These are phyloP conservation scores for Sclerodermus sp. DNA, from an alignment of 2,888 invertebrate species.

Conservation along the genomic window DNA sequence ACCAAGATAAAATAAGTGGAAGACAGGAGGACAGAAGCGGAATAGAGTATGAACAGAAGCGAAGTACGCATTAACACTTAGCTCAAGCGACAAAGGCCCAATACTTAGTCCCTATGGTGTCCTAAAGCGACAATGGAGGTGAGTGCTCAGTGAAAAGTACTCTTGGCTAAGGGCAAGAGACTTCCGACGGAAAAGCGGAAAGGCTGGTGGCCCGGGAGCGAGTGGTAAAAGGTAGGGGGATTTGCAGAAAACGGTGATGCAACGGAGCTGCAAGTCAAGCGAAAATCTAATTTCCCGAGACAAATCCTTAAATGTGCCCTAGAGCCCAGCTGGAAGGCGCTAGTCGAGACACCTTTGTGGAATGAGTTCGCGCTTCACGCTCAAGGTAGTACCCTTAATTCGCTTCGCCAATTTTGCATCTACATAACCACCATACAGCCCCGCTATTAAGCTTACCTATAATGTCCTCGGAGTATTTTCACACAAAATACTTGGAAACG, in stretches of 20 bases:
- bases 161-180: constrained; percentile 20
- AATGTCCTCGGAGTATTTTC: too few relatives aligned
- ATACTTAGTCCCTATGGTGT: constrained; percentile 40
- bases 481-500: too few relatives aligned
- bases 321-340: constrained; percentile 34
- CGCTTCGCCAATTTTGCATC: constrained; percentile 35
- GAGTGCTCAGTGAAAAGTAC: constrained; percentile 28
- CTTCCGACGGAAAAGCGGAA: neutral
- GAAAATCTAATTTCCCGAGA: constrained; percentile 55
- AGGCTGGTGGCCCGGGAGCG: constrained; percentile 5
- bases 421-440: constrained; percentile 26
- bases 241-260: constrained; percentile 30
- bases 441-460: constrained; percentile 31
- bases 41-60: neutral
- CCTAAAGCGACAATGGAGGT: constrained; percentile 30
- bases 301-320: constrained; percentile 53
- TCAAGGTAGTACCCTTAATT: constrained; percentile 19
- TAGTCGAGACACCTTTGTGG: constrained; percentile 22
- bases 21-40: neutral
- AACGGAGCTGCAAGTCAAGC: constrained; percentile 45
- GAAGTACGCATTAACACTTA: constrained; percentile 50
- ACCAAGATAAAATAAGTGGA: neutral
- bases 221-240: constrained; percentile 15
- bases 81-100: constrained; percentile 45
- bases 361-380: constrained; percentile 6